Conservation (phyloP, 1,140 invertebrate species). For the Zaprionus lachaisei region DNA sequence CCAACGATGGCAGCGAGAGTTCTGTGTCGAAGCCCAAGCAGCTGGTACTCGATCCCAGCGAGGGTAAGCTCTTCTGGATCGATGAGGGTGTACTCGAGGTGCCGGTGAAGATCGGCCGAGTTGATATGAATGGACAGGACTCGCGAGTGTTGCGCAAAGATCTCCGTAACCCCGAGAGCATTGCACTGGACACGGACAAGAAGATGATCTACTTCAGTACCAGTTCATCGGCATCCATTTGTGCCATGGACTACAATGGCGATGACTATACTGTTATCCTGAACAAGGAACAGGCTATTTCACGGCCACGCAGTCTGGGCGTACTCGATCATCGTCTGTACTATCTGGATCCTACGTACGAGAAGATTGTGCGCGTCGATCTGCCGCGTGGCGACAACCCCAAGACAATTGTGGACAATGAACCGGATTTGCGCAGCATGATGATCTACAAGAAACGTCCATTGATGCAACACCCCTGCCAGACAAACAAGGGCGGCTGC, state of each 20-base stretch:
- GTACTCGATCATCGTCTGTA: constrained; percentile 94
- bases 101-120: constrained; percentile 94
- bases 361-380: constrained; percentile 95
- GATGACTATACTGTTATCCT: constrained; percentile 89
- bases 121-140: constrained; percentile 96
- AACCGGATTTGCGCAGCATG: constrained; percentile 93
- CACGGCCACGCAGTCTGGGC: constrained; percentile 92
- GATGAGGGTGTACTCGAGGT: constrained; percentile 97
- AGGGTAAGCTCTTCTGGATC: constrained; percentile 97
- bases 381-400: constrained; percentile 92
- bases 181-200: constrained; percentile 93
- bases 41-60: constrained; percentile 95
- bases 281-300: constrained; percentile 88
- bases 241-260: constrained; percentile 91
- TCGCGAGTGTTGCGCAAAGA: constrained; percentile 89
- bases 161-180: constrained; percentile 90
- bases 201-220: constrained; percentile 95
- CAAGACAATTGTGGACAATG: constrained; percentile 92
- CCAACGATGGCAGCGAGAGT: constrained; percentile 94
- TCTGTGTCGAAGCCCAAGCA: constrained; percentile 95
- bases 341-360: constrained; percentile 95
- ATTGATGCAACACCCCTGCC: constrained; percentile 93
- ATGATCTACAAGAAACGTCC: constrained; percentile 95
- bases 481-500: constrained; percentile 94
- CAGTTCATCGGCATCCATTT: constrained; percentile 89